A percentile compares a stretch with the other conserved stretches of the same genome.
phyloP scores from a whole-genome alignment of 1,140 invertebrate species.

The Mya arenaria region DNA sequence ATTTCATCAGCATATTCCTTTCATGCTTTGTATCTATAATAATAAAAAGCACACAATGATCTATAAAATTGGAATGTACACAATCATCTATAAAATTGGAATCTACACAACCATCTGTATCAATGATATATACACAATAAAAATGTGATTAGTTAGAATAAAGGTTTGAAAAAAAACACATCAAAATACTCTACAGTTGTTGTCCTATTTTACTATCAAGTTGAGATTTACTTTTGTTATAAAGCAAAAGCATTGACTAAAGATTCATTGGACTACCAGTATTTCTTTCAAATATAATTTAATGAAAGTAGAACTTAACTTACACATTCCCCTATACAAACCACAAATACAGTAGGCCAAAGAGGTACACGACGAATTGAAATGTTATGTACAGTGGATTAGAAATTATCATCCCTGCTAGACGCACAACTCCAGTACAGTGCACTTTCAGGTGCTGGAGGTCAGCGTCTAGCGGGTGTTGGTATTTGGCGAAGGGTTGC shows the following conservation, averaged over 20 bases:
- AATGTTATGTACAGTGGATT: background rate
- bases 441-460: background rate
- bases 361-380: background rate
- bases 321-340: too few relatives aligned
- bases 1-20: slow-evolving; percentile 98
- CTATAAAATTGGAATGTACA: background rate
- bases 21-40: slow-evolving; percentile 96
- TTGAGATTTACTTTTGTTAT: background rate
- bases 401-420: background rate
- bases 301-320: too few relatives aligned
- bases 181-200: background rate
- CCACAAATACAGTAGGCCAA: background rate
- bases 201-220: background rate
- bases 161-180: background rate
- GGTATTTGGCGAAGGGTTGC: too few relatives aligned
- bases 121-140: background rate
- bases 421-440: background rate
- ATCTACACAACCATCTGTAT: background rate
- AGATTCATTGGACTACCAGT: too few relatives aligned
- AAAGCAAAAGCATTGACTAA: too few relatives aligned
- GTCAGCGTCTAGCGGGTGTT: background rate
- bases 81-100: background rate
- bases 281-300: too few relatives aligned
- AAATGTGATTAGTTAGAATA: background rate
- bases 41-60: background rate